phyloP scores from a whole-genome alignment of 2,797 vertebrate species.

The Mionectes olivaceus region DNA sequence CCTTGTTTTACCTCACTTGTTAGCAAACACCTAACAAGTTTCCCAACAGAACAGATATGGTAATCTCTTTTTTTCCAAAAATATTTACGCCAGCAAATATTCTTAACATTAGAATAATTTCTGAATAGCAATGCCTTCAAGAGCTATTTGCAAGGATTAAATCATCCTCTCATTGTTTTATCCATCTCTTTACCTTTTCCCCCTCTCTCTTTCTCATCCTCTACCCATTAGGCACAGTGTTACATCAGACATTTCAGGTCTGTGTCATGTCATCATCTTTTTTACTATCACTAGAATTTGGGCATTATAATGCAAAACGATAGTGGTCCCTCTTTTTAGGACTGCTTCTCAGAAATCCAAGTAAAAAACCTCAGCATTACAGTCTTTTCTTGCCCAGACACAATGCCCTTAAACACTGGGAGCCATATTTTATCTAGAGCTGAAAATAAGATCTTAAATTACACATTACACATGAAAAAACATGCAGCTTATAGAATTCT shows the following conservation, averaged over 20 bases:
- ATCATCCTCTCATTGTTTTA: background rate
- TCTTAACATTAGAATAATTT: background rate
- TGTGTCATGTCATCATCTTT: accelerated
- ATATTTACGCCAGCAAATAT: background rate
- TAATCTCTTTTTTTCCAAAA: background rate
- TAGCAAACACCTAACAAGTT: background rate
- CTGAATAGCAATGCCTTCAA: background rate
- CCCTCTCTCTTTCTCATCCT: background rate
- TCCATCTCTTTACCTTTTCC: background rate
- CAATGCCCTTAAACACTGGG: accelerated
- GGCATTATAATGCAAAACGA: background rate
- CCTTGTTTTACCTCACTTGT: background rate
- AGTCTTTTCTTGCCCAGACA: background rate
- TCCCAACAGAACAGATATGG: background rate
- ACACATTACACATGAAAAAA: background rate
- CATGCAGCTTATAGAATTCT: background rate
- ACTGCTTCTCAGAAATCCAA: background rate
- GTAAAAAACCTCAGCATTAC: background rate
- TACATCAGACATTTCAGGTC: background rate
- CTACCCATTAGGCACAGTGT: background rate
- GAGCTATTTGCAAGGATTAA: background rate
- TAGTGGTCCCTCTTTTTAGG: background rate
- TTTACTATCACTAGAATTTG: background rate
- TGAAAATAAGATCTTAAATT: background rate
- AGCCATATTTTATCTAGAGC: background rate